Percentiles rank a stretch among this genome's conserved stretches.
These are phyloP conservation scores for Coenobita brevimanus DNA, from an alignment of 1,140 invertebrate genomes.

Conservation along the genomic window DNA sequence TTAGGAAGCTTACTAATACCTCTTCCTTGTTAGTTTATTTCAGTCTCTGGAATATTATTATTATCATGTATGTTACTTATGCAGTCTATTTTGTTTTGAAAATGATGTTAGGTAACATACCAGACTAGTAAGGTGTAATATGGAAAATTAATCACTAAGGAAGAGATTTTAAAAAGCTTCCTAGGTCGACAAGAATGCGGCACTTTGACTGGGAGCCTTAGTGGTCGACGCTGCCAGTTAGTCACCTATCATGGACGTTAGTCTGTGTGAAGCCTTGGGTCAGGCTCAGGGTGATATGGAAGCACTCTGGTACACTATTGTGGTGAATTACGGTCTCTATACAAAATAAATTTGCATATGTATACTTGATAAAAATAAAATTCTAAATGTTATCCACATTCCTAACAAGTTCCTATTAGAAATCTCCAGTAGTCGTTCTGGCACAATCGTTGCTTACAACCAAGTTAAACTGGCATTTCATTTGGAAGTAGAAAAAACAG, in stretches of 20 bases:
- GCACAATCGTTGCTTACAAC: conserved; percentile 68
- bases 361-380: conserved; percentile 68
- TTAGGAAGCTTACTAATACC: too few relatives aligned
- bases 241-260: conserved; percentile 66
- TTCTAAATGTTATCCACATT: conserved; percentile 66
- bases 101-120: too few relatives aligned
- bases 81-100: too few relatives aligned
- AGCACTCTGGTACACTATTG: conserved; percentile 67
- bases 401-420: conserved; percentile 67
- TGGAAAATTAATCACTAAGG: too few relatives aligned
- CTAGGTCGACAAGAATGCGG: too few relatives aligned
- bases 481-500: conserved; percentile 54
- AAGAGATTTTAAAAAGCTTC: too few relatives aligned
- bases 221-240: conserved; percentile 61
- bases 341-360: conserved; percentile 69
- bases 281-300: conserved; percentile 67
- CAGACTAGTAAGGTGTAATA: too few relatives aligned
- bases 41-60: too few relatives aligned
- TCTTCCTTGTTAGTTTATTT: too few relatives aligned
- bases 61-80: too few relatives aligned
- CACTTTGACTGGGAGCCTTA: conserved; percentile 63
- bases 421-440: conserved; percentile 66
- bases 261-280: conserved; percentile 59
- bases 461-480: conserved; percentile 65
- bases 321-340: conserved; percentile 66